A percentile compares a stretch with the other conserved stretches of the same genome.
phyloP scores from a whole-genome alignment of 2,888 invertebrate genomes.

The Agrochola macilenta region DNA sequence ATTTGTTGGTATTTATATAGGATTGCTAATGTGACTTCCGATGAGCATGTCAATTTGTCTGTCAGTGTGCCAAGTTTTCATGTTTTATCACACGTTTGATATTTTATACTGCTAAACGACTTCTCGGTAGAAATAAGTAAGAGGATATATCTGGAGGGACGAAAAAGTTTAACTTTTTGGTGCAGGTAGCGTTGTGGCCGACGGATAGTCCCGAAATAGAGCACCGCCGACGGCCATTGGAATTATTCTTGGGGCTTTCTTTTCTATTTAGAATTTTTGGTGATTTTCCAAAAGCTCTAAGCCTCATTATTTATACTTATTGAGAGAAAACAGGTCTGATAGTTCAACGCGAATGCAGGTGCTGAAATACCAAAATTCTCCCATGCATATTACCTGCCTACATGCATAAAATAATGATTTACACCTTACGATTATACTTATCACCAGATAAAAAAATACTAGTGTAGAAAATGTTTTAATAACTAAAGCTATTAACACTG shows the following conservation, averaged over 20 bases:
- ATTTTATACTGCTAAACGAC: slow-evolving; percentile 59
- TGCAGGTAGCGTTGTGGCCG: slow-evolving; percentile 61
- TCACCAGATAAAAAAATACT: not conserved
- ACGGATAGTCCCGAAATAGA: slow-evolving; percentile 63
- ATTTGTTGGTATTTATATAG: slow-evolving; percentile 70
- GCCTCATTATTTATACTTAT: not conserved
- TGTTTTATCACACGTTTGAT: slow-evolving; percentile 68
- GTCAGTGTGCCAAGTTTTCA: slow-evolving; percentile 71
- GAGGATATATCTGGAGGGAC: slow-evolving; percentile 13
- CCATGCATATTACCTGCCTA: no score
- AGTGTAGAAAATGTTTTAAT: not conserved
- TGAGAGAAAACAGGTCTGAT: not conserved
- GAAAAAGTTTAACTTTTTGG: slow-evolving; percentile 41
- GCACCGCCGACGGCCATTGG: slow-evolving; percentile 57
- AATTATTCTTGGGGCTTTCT: slow-evolving; percentile 1
- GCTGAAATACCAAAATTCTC: not conserved
- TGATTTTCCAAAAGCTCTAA: not conserved
- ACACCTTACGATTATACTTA: not conserved
- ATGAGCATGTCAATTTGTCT: slow-evolving; percentile 69
- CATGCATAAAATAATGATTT: not conserved
- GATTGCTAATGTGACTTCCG: slow-evolving; percentile 72
- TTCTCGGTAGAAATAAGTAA: slow-evolving; percentile 54
- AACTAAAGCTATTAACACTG: not conserved
- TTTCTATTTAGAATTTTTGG: not conserved
- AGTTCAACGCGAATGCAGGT: not conserved